Base-by-base conservation (phyloP, 2,113 vertebrate species). In the Grammomys dolichurus region DNA sequence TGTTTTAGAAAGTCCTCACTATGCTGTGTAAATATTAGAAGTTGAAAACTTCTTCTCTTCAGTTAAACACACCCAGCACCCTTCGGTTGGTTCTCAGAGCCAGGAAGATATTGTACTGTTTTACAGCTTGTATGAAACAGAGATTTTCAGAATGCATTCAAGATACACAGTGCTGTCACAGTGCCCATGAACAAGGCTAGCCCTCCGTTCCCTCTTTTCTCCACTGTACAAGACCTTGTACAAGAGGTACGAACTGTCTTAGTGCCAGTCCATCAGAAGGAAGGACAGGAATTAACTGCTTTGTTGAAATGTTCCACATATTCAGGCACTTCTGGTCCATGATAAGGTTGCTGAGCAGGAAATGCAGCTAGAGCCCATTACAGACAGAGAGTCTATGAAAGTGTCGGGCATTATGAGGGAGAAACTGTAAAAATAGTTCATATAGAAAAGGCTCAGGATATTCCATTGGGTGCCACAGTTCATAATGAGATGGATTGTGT, bases 401-500 rank as follows among this genome's bases (percentile, higher is more conserved):
- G 98, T 33, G 87, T 99, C 98, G 98, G 98, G 9, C 98, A 99
- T 40, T 99, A 99, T 43, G 98, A 99, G 67, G 99, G 99, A 86
- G 99, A 99, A 98, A 99, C 99, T 0, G 99, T 99, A 90, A 99
- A 99, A 98, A 99, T 99, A 98, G 99, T 99, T 97, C 99, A 99
- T 40, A 99, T 99, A 97, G 99, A 99, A 96, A 99, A 99, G 96
- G 98, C 99, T 94, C 98, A 98, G 72, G 99, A 99, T 98, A 99
- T 99, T 75, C 99, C 99, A 0, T 96, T 99, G 99, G 99, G 99
- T 76, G 99, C 99, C 51, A 99, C 99, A 14, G 99, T 99, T 78
- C 99, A 99, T 81, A 99, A 99, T 91, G 99, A 99, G 97, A 98
- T 99, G 98, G 99, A 99, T 96, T 99, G 99, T 60, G 99, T 99